Conservation (phyloP, 2,113 vertebrate genomes). For the Rhea americana region DNA sequence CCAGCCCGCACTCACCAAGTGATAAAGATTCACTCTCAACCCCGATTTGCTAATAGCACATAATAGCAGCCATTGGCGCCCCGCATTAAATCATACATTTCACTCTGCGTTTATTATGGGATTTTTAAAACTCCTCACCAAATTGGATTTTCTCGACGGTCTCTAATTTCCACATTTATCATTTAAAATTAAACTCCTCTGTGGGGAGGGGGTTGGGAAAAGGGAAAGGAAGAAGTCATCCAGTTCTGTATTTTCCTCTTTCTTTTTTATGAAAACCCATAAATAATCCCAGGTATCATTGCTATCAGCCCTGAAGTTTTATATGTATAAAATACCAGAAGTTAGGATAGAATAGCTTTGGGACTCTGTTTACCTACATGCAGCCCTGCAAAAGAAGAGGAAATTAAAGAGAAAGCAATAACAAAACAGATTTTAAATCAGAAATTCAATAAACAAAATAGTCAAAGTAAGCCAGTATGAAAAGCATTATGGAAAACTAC, state of each 20-base stretch:
- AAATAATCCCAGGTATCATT: slow-evolving; percentile 79
- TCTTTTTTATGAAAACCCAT: slow-evolving; percentile 81
- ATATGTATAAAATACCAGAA: slow-evolving; percentile 64
- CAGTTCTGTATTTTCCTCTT: slow-evolving; percentile 73
- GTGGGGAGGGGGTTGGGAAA: slow-evolving; percentile 64
- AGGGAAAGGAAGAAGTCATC: slow-evolving; percentile 68
- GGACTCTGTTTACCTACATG: slow-evolving; percentile 32
- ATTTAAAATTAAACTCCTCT: slow-evolving; percentile 93
- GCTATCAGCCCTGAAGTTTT: slow-evolving; percentile 61
- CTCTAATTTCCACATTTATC: slow-evolving; percentile 97
- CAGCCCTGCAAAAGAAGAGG: slow-evolving; percentile 29
- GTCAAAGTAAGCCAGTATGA: not conserved
- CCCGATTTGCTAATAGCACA: slow-evolving; percentile 92
- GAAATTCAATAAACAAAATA: slow-evolving; percentile 54
- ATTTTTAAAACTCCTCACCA: slow-evolving; percentile 88
- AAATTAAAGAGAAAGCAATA: slow-evolving; percentile 49
- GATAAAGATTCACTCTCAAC: slow-evolving; percentile 83
- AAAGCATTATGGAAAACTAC: slow-evolving; percentile 39
- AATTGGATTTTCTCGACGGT: slow-evolving; percentile 93
- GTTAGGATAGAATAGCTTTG: slow-evolving; percentile 48
- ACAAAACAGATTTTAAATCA: slow-evolving; percentile 59
- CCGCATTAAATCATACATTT: slow-evolving; percentile 91
- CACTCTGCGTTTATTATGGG: slow-evolving; percentile 87
- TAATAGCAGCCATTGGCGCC: slow-evolving; percentile 89
- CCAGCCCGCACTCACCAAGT: slow-evolving; percentile 74